phyloP scores from a whole-genome alignment of 2,888 invertebrate species.

The Sicus ferrugineus region DNA sequence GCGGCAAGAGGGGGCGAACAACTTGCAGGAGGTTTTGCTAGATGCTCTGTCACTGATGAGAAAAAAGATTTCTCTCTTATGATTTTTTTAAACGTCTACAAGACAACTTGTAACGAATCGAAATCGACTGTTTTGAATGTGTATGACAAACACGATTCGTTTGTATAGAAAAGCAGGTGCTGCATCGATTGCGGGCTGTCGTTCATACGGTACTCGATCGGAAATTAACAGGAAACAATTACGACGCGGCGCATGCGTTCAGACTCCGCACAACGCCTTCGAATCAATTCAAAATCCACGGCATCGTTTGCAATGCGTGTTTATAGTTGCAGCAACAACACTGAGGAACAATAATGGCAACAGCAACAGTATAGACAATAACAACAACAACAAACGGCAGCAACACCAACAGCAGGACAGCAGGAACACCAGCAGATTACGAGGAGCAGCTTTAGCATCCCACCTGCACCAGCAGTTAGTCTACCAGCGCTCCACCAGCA shows the following conservation, averaged over 20 bases:
- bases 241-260: slow-evolving; percentile 10
- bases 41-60: neutral
- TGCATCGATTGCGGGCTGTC: slow-evolving; percentile 9
- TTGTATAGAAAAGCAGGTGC: neutral
- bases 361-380: slow-evolving; percentile 9
- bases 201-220: slow-evolving; percentile 40
- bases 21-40: neutral
- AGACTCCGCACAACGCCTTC: slow-evolving; percentile 20
- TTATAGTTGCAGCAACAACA: slow-evolving; percentile 28
- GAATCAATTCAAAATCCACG: slow-evolving; percentile 20
- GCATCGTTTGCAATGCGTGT: slow-evolving; percentile 23
- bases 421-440: neutral
- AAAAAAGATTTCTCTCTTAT: slow-evolving; percentile 4
- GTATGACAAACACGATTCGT: neutral
- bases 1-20: neutral
- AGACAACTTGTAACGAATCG: slow-evolving; percentile 4
- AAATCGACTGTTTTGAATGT: neutral
- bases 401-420: neutral
- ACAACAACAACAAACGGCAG: slow-evolving; percentile 22
- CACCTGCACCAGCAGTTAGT: neutral
- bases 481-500: neutral
- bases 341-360: slow-evolving; percentile 6
- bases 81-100: slow-evolving; percentile 7
- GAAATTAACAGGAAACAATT: slow-evolving; percentile 58
- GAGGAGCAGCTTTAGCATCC: neutral